Evolutionary conservation across 2,113 vertebrate genomes (phyloP).

Genomic region (Arenaria interpres): DNA sequence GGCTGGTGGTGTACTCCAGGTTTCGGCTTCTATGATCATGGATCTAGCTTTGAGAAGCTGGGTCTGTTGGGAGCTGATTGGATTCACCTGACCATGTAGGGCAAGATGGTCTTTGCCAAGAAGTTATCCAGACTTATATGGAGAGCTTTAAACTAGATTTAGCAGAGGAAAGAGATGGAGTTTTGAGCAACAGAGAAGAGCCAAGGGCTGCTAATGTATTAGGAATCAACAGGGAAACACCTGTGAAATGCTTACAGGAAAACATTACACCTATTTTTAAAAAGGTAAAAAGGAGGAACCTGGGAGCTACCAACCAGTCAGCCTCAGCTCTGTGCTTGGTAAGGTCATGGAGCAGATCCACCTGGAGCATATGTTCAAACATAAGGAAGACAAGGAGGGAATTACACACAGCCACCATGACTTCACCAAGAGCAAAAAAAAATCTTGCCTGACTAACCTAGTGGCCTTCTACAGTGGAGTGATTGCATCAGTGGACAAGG

Average conservation of each 20-base stretch:
- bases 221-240: not conserved
- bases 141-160: not conserved
- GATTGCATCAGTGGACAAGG: not conserved
- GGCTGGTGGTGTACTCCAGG: not conserved
- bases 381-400: not conserved
- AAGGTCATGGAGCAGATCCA: not conserved
- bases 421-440: not conserved
- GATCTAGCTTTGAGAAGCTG: not conserved
- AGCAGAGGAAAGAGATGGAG: not conserved
- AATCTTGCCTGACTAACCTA: not conserved
- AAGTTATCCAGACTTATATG: not conserved
- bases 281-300: not conserved
- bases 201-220: not conserved
- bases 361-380: not conserved
- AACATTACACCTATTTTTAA: not conserved
- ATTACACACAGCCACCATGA: not conserved
- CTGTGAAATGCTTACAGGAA: not conserved
- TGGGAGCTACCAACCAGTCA: not conserved
- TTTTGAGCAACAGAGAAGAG: not conserved
- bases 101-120: accelerated
- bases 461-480: not conserved
- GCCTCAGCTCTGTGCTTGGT: not conserved
- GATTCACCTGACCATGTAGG: accelerated
- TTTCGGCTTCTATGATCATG: not conserved
- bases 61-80: too few species aligned